phyloP scores from a whole-genome alignment of 2,113 vertebrate species.

The Dendrocopos noguchii region DNA sequence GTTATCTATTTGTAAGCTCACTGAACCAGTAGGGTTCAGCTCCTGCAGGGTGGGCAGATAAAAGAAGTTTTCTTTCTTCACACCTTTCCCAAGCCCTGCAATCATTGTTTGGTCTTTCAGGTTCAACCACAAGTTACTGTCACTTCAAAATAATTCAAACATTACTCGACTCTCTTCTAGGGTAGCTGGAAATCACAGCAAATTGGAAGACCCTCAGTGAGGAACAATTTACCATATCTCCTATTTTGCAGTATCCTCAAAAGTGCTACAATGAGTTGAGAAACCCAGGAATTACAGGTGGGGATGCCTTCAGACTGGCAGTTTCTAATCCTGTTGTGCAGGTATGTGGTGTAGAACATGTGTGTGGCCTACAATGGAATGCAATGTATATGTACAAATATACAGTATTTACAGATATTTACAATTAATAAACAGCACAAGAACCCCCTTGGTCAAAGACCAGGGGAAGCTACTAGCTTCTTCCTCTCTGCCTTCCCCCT shows the following conservation, averaged over 20 bases:
- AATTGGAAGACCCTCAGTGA: background rate
- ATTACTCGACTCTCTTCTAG: background rate
- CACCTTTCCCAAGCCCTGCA: background rate
- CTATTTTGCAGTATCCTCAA: background rate
- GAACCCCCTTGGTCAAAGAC: too few relatives aligned
- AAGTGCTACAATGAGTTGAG: background rate
- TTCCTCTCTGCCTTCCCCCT: too few relatives aligned
- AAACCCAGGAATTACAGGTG: background rate
- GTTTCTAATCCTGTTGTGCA: background rate
- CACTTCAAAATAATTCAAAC: background rate
- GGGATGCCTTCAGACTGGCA: accelerated
- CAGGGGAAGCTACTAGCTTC: too few relatives aligned
- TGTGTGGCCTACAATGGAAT: background rate
- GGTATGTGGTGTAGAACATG: background rate
- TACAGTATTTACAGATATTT: too few relatives aligned
- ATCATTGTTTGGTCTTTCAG: background rate
- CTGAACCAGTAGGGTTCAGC: background rate
- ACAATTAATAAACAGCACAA: too few relatives aligned
- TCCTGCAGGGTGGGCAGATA: background rate
- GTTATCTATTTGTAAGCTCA: background rate
- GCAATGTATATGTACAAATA: too few relatives aligned
- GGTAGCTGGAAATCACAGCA: background rate
- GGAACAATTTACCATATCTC: background rate
- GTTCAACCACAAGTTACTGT: background rate
- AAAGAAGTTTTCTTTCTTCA: background rate